These are phyloP conservation scores for Andrena camellia DNA, from an alignment of 2,888 invertebrate species.

Conservation along the genomic window DNA sequence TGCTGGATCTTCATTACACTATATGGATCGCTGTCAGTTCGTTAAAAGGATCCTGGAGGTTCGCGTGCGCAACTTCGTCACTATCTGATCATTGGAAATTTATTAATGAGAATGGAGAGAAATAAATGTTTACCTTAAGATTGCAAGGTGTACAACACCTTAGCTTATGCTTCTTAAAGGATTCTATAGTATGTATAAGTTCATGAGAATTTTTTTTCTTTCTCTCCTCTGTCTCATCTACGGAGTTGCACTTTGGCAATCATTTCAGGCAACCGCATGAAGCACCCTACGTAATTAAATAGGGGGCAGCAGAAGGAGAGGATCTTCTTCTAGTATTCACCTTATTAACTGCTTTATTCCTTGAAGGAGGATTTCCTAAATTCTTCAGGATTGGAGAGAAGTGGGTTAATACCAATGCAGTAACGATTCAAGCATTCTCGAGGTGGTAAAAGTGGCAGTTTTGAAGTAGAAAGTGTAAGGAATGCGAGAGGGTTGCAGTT, in stretches of 20 bases:
- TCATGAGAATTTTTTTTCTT: background rate
- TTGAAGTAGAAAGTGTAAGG: background rate
- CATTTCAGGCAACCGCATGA: background rate
- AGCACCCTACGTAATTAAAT: slow-evolving; percentile 3
- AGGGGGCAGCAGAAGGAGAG: background rate
- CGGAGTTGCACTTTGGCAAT: background rate
- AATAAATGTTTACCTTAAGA: too few species aligned
- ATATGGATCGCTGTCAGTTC: too few species aligned
- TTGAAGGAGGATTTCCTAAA: background rate
- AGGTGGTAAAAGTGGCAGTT: background rate
- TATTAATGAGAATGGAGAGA: too few species aligned
- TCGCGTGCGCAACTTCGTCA: too few species aligned
- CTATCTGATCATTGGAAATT: too few species aligned
- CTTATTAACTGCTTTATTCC: background rate
- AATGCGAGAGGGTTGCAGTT: background rate
- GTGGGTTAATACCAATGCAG: background rate
- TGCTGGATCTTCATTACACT: too few species aligned
- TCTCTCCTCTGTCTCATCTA: background rate
- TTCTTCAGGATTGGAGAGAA: background rate
- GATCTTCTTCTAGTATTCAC: background rate
- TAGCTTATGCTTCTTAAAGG: too few species aligned
- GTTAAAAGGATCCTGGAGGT: too few species aligned
- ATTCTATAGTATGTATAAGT: too few species aligned
- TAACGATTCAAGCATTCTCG: background rate
- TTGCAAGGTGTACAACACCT: too few species aligned